A percentile compares a stretch with the other conserved stretches of the same genome.
phyloP scores from a whole-genome alignment of 1,140 invertebrate species.

The Andrena cerasifolii region DNA sequence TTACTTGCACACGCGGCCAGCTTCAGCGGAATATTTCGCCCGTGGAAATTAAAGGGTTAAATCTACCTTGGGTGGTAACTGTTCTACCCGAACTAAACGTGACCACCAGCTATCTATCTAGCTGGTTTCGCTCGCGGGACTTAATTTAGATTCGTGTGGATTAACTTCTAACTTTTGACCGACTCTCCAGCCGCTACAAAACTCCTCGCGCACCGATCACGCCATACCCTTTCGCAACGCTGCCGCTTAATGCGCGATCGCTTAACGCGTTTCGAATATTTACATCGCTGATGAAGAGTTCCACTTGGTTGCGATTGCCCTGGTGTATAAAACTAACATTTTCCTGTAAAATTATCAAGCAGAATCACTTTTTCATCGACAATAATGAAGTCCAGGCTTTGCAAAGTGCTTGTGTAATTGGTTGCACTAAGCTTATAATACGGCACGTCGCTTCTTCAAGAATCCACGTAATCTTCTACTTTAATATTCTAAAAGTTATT shows the following conservation, averaged over 20 bases:
- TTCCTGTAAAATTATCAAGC: neutral
- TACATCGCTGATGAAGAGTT: neutral
- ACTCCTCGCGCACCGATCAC: constrained; percentile 7
- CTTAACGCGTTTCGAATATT: neutral
- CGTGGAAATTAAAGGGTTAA: constrained; percentile 43
- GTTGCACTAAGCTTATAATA: too few species aligned
- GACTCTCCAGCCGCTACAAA: constrained; percentile 13
- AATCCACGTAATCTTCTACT: too few species aligned
- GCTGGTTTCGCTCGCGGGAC: constrained; percentile 18
- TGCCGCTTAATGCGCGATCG: neutral
- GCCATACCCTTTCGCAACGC: neutral
- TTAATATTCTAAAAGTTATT: too few species aligned
- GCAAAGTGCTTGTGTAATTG: too few species aligned
- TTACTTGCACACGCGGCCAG: neutral
- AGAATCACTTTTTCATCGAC: too few species aligned
- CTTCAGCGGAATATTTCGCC: constrained; percentile 20
- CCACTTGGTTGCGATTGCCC: neutral
- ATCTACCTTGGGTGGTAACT: constrained; percentile 24
- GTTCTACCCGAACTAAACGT: constrained; percentile 37
- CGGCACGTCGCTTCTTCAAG: too few species aligned
- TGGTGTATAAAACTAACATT: too few species aligned
- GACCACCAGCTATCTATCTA: constrained; percentile 41
- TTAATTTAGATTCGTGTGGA: constrained; percentile 51
- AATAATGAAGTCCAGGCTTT: too few species aligned
- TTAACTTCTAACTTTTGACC: constrained; percentile 52